Percentiles rank a stretch among this genome's conserved stretches.
phyloP scores from a whole-genome alignment of 1,140 invertebrate species.

The Neelides sp. region DNA sequence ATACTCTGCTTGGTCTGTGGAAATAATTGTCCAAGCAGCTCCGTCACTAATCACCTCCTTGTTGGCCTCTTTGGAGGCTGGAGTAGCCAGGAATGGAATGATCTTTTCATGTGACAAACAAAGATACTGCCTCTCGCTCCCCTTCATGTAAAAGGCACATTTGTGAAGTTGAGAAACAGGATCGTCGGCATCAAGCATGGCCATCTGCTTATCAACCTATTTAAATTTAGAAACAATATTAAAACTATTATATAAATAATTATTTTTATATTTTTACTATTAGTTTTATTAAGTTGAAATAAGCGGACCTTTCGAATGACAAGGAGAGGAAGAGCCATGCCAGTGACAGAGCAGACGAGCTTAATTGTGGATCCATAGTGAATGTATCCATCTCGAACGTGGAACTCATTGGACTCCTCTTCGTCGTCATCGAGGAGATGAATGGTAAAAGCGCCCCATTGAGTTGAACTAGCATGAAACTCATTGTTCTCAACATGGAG shows the following conservation, averaged over 20 bases:
- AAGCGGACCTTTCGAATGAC: constrained; percentile 46
- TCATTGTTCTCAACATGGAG: constrained; percentile 54
- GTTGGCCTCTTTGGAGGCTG: constrained; percentile 48
- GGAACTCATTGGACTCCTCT: constrained; percentile 49
- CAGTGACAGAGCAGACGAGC: constrained; percentile 54
- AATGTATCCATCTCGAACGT: constrained; percentile 53
- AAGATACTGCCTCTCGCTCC: constrained; percentile 55
- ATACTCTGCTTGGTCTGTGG: constrained; percentile 58
- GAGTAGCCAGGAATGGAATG: constrained; percentile 54
- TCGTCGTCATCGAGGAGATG: constrained; percentile 53
- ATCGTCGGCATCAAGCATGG: constrained; percentile 53
- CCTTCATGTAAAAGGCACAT: constrained; percentile 58
- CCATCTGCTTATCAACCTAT: constrained; percentile 48
- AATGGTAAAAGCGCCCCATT: constrained; percentile 60
- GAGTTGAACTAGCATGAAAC: constrained; percentile 54
- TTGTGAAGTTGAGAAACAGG: constrained; percentile 60
- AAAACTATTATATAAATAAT: not conserved
- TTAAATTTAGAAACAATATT: not conserved
- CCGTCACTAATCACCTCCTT: constrained; percentile 58
- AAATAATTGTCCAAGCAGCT: constrained; percentile 59
- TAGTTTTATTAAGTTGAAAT: too few relatives aligned
- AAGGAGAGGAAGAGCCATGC: constrained; percentile 52
- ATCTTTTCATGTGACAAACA: constrained; percentile 57
- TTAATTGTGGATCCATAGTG: constrained; percentile 58
- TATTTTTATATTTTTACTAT: not conserved